A percentile compares a stretch with the other conserved stretches of the same genome.
These are phyloP conservation scores for Mormoops blainvillei DNA, from an alignment of 2,113 vertebrate genomes.

Conservation along the genomic window DNA sequence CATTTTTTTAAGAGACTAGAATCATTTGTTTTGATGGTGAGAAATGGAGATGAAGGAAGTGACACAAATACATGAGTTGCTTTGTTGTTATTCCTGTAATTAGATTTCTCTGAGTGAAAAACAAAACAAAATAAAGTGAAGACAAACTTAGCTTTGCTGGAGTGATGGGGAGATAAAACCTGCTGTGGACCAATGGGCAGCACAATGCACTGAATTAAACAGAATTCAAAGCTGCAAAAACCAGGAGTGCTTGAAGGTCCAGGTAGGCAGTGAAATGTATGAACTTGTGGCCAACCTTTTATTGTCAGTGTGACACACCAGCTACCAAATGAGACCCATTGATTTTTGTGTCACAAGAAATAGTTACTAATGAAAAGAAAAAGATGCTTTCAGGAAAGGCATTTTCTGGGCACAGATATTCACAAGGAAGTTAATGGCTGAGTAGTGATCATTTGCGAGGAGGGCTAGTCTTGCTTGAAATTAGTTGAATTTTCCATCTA, in stretches of 20 bases:
- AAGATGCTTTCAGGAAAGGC: not conserved
- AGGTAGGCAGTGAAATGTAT: not conserved
- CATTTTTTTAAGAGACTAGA: slow-evolving; percentile 32
- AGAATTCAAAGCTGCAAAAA: not conserved
- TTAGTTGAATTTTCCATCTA: not conserved
- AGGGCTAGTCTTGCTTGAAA: not conserved
- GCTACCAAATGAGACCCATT: not conserved
- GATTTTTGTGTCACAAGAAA: slow-evolving; percentile 36
- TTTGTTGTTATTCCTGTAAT: slow-evolving; percentile 22
- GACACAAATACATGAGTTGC: not conserved
- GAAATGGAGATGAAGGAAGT: slow-evolving; percentile 52
- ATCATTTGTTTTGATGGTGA: slow-evolving; percentile 64
- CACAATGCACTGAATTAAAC: not conserved
- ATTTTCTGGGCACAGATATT: not conserved
- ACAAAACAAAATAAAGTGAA: not conserved
- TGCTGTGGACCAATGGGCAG: not conserved
- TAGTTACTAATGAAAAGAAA: slow-evolving; percentile 7
- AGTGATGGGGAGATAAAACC: slow-evolving; percentile 16
- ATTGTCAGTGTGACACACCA: not conserved
- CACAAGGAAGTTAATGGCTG: not conserved
- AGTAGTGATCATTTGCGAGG: not conserved
- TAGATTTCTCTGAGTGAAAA: not conserved
- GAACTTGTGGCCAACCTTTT: not conserved
- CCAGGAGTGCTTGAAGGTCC: not conserved
- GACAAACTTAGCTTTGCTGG: not conserved